These are phyloP conservation scores for Andrena haemorrhoa DNA, from an alignment of 2,888 invertebrate species.

Conservation along the genomic window DNA sequence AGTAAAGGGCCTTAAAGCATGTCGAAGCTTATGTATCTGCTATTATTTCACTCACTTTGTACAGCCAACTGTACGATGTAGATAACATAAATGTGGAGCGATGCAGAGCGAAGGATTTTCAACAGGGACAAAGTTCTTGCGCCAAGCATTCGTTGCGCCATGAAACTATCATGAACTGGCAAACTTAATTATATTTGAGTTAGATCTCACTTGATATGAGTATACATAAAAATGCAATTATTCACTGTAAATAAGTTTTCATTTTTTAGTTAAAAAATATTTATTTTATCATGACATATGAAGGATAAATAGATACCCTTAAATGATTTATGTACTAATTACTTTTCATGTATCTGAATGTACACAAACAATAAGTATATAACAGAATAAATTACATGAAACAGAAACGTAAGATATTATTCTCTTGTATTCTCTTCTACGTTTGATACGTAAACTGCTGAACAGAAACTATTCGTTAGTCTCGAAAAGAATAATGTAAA, in stretches of 20 bases:
- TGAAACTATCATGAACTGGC: neutral
- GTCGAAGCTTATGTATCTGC: neutral
- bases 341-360: neutral
- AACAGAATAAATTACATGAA: too few species aligned
- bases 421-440: too few species aligned
- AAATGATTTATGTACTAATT: neutral
- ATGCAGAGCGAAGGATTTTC: neutral
- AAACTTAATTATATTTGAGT: neutral
- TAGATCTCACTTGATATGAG: neutral
- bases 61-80: neutral
- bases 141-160: neutral
- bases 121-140: neutral
- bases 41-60: neutral
- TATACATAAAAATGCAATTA: constrained; percentile 10
- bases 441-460: too few species aligned
- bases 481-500: too few species aligned
- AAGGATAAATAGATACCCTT: neutral
- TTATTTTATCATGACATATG: neutral
- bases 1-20: constrained; percentile 19
- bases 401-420: too few species aligned
- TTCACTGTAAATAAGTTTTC: neutral
- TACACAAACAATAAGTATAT: too few species aligned
- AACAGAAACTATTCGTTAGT: too few species aligned
- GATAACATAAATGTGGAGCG: neutral
- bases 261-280: constrained; percentile 1